phyloP scores from a whole-genome alignment of 2,888 invertebrate genomes.

The Epistrophella euchroma region DNA sequence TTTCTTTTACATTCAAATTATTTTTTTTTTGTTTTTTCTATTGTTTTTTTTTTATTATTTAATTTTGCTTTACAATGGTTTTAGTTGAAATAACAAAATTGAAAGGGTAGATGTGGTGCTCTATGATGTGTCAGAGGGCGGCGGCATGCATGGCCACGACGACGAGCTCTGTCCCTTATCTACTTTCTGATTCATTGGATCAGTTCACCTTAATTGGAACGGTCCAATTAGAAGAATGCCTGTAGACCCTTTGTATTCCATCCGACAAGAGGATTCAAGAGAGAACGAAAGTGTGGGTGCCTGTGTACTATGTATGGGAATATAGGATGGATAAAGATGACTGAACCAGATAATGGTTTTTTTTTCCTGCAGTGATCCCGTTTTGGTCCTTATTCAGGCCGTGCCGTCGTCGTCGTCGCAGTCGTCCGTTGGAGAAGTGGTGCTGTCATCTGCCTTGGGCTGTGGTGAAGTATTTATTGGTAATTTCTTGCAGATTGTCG shows the following conservation, averaged over 20 bases:
- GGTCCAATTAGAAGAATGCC: constrained; percentile 74
- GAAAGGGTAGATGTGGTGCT: constrained; percentile 69
- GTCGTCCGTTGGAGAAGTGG: constrained; percentile 46
- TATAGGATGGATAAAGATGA: constrained; percentile 64
- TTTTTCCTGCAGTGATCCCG: constrained; percentile 61
- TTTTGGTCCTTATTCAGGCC: constrained; percentile 62
- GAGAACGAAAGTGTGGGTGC: constrained; percentile 32
- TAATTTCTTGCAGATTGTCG: constrained; percentile 72
- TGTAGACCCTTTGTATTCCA: constrained; percentile 70
- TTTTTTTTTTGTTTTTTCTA: constrained; percentile 24
- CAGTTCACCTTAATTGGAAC: constrained; percentile 83
- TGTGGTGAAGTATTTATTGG: constrained; percentile 74
- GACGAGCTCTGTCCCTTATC: constrained; percentile 80
- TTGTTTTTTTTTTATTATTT: constrained; percentile 53
- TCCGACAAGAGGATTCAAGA: constrained; percentile 54
- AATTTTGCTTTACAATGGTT: constrained; percentile 66
- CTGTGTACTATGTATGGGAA: not conserved
- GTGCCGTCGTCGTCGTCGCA: constrained; percentile 5
- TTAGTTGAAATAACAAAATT: constrained; percentile 73
- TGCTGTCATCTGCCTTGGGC: constrained; percentile 69
- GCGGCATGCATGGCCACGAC: constrained; percentile 26
- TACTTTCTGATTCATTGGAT: constrained; percentile 83
- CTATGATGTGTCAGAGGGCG: constrained; percentile 64
- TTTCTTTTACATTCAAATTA: constrained; percentile 25
- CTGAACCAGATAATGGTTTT: constrained; percentile 70